Percentiles rank a stretch among this genome's conserved stretches.
These are phyloP conservation scores for Cryptophagus acutangulus DNA, from an alignment of 2,888 invertebrate species.

Conservation along the genomic window DNA sequence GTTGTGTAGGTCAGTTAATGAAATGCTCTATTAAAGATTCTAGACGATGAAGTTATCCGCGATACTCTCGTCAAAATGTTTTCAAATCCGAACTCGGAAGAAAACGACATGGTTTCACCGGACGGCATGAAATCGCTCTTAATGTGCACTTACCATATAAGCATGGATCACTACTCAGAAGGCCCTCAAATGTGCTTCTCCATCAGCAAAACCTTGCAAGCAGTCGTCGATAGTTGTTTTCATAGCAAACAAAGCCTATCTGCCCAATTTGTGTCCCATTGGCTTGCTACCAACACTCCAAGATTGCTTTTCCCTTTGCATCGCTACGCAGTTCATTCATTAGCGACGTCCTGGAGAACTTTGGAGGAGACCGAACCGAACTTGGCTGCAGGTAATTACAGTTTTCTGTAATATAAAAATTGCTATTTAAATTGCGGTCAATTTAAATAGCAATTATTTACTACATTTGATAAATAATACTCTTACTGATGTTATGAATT, in stretches of 20 bases:
- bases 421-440: too few species aligned
- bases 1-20: too few species aligned
- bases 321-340: conserved; percentile 53
- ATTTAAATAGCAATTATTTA: too few species aligned
- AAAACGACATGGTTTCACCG: conserved; percentile 55
- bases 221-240: conserved; percentile 75
- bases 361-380: conserved; percentile 41
- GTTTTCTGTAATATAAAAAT: too few species aligned
- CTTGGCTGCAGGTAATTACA: conserved; percentile 42
- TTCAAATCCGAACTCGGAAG: conserved; percentile 43
- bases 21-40: too few species aligned
- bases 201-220: conserved; percentile 65
- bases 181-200: conserved; percentile 53
- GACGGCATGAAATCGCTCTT: conserved; percentile 63
- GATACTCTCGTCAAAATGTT: conserved; percentile 66
- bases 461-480: too few species aligned
- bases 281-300: conserved; percentile 75
- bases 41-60: conserved; percentile 55
- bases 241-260: conserved; percentile 72
- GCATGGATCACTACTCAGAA: conserved; percentile 74
- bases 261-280: conserved; percentile 71
- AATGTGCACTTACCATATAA: conserved; percentile 69
- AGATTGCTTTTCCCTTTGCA: conserved; percentile 72
- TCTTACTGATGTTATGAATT: too few species aligned
- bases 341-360: conserved; percentile 56